Conservation (phyloP, 2,888 invertebrate species). For the Megalurothrips usitatus region DNA sequence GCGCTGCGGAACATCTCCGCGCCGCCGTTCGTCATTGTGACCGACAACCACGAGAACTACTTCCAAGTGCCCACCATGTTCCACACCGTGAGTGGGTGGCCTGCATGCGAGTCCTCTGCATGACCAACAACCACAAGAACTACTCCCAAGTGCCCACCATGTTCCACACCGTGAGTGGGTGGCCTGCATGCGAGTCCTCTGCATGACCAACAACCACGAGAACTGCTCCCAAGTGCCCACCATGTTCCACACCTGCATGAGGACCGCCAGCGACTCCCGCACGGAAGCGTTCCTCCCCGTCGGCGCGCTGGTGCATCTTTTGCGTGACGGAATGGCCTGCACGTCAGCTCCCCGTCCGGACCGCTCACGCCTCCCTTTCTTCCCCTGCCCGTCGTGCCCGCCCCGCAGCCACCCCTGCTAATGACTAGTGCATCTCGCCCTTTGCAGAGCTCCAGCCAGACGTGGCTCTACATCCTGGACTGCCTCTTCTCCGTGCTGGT, state of each 20-base stretch:
- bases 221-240: constrained; percentile 76
- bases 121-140: constrained; percentile 6
- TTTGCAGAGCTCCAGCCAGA: constrained; percentile 20
- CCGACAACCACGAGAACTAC: constrained; percentile 71
- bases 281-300: no score
- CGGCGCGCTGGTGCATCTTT: not conserved
- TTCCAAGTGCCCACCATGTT: constrained; percentile 84
- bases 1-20: constrained; percentile 75
- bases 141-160: constrained; percentile 82
- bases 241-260: constrained; percentile 61
- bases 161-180: constrained; percentile 74
- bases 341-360: no score
- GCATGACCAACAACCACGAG: no score
- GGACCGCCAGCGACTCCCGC: not conserved
- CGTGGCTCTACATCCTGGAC: constrained; percentile 68
- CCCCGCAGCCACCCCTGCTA: no score
- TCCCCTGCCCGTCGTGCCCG: no score
- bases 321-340: no score
- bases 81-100: constrained; percentile 66
- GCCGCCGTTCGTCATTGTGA: constrained; percentile 72
- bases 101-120: not conserved
- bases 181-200: not conserved
- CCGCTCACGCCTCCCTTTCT: no score
- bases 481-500: constrained; percentile 80
- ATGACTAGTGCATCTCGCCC: not conserved